phyloP scores from a whole-genome alignment of 2,797 vertebrate genomes.

The Cynodonichthys magdalenae region DNA sequence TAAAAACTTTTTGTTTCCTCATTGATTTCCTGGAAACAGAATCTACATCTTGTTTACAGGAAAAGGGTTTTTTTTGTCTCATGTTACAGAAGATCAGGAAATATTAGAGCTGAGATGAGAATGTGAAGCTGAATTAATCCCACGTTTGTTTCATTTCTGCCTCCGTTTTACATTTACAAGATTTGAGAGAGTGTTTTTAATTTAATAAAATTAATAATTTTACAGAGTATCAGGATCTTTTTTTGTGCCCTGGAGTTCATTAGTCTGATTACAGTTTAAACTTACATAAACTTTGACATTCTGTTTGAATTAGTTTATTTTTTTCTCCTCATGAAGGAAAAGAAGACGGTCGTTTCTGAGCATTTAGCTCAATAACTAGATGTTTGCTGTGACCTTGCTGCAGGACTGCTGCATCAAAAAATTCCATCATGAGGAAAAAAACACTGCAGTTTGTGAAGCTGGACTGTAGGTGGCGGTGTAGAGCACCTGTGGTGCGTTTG shows the following conservation, averaged over 20 bases:
- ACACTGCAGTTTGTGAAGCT: conserved; percentile 6
- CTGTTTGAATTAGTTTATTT: no score
- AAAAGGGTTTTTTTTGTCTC: conserved; percentile 28
- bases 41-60: conserved; percentile 50
- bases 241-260: not conserved
- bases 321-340: not conserved
- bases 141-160: conserved; percentile 63
- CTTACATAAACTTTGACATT: not conserved
- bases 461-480: conserved; percentile 35
- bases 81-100: conserved; percentile 38
- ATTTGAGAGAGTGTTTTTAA: conserved; percentile 79
- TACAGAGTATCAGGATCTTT: conserved; percentile 40
- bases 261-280: not conserved
- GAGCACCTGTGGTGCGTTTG: not conserved
- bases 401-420: conserved; percentile 12
- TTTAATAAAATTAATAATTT: conserved; percentile 84
- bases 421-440: not conserved
- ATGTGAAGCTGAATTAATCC: conserved; percentile 67
- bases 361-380: not conserved
- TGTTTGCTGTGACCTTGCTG: conserved; percentile 23
- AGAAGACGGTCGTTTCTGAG: not conserved
- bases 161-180: conserved; percentile 68
- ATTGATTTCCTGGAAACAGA: conserved; percentile 48
- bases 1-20: conserved; percentile 33
- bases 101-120: conserved; percentile 48